Conservation (phyloP, 2,797 vertebrate species). For the Astyanax mexicanus region DNA sequence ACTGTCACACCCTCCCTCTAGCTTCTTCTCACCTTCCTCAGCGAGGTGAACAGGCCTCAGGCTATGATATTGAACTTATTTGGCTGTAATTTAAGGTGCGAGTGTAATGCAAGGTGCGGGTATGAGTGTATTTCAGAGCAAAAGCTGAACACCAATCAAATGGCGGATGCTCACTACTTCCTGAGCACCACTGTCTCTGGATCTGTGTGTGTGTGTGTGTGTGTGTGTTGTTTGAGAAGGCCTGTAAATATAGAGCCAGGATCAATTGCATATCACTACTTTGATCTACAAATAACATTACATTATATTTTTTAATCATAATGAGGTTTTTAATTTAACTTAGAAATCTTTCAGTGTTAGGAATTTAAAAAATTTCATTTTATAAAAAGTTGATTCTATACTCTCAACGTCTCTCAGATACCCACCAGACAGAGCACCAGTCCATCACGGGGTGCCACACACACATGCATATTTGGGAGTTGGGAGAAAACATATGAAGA, state of each 20-base stretch:
- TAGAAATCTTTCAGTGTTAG: no score
- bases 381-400: no score
- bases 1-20: conserved; percentile 39
- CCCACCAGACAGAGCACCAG: no score
- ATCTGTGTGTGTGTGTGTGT: no score
- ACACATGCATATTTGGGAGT: no score
- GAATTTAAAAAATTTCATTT: no score
- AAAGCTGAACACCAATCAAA: conserved; percentile 72
- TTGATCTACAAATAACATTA: no score
- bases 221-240: conserved; percentile 55
- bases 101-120: conserved; percentile 78
- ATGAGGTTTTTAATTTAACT: no score
- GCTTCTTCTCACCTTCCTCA: conserved; percentile 45
- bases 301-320: no score
- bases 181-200: conserved; percentile 74
- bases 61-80: conserved; percentile 56
- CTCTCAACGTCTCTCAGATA: no score
- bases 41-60: conserved; percentile 68
- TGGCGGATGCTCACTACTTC: conserved; percentile 69
- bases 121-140: conserved; percentile 75
- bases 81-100: conserved; percentile 56
- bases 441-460: no score
- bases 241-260: conserved; percentile 76
- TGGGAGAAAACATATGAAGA: no score
- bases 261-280: conserved; percentile 81